phyloP scores from a whole-genome alignment of 2,888 invertebrate genomes.

The Acrocera orbiculus region DNA sequence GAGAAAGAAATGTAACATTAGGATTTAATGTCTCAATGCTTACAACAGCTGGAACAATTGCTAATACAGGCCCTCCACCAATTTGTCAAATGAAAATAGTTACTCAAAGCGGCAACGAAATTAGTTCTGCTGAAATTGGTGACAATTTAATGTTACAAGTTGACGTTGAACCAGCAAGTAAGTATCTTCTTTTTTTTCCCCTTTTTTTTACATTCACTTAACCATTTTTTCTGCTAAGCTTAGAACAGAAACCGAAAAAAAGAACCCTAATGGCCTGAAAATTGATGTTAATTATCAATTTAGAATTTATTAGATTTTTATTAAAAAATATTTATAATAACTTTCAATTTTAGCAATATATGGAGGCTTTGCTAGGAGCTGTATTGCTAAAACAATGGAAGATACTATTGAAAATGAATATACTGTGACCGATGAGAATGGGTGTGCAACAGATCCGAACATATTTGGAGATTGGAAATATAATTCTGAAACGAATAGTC shows the following conservation, averaged over 20 bases:
- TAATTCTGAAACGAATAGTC: slow-evolving; percentile 65
- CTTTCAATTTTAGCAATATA: slow-evolving; percentile 49
- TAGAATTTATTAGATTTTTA: background rate
- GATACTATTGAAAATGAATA: slow-evolving; percentile 78
- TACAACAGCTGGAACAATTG: slow-evolving; percentile 87
- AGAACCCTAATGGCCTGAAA: too few relatives aligned
- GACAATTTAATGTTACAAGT: slow-evolving; percentile 74
- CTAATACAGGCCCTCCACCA: slow-evolving; percentile 87
- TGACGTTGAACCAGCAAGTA: slow-evolving; percentile 60
- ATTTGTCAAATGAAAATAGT: slow-evolving; percentile 85
- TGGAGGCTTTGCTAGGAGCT: slow-evolving; percentile 84
- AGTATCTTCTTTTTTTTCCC: slow-evolving; percentile 18
- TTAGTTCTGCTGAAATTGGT: slow-evolving; percentile 81
- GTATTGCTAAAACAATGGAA: slow-evolving; percentile 84
- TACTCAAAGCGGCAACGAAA: slow-evolving; percentile 69
- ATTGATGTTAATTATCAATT: too few relatives aligned
- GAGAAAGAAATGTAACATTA: slow-evolving; percentile 78
- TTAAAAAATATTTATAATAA: background rate
- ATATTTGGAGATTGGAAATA: slow-evolving; percentile 91
- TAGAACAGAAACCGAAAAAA: too few relatives aligned
- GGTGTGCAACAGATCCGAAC: slow-evolving; percentile 80
- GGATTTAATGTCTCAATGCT: slow-evolving; percentile 93
- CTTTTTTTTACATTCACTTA: too few relatives aligned
- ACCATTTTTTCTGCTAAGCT: too few relatives aligned
- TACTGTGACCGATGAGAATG: slow-evolving; percentile 82